These are phyloP conservation scores for Grantiella picta DNA, from an alignment of 2,113 vertebrate genomes.

Conservation along the genomic window DNA sequence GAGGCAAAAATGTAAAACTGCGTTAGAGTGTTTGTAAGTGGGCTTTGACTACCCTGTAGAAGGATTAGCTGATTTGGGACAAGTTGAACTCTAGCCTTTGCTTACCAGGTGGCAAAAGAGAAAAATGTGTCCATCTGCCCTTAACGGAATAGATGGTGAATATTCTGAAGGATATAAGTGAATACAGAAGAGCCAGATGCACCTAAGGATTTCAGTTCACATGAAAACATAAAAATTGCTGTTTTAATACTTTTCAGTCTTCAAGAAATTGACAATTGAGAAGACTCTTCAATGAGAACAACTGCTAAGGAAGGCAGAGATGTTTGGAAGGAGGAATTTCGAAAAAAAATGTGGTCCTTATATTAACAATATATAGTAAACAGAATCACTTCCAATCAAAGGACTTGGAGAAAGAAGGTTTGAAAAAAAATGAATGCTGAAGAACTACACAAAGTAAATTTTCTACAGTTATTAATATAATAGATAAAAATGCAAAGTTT, in stretches of 20 bases:
- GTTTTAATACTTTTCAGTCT: not conserved
- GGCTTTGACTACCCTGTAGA: conserved; percentile 50
- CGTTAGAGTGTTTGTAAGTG: conserved; percentile 61
- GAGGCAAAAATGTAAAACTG: conserved; percentile 69
- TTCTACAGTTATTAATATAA: not conserved
- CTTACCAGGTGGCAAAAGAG: conserved; percentile 15
- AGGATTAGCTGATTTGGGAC: conserved; percentile 37
- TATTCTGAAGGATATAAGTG: not conserved
- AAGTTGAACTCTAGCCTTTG: conserved; percentile 27
- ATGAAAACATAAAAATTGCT: not conserved
- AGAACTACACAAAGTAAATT: not conserved
- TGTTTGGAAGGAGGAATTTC: not conserved
- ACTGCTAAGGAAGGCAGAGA: not conserved
- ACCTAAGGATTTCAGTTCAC: not conserved
- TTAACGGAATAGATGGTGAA: not conserved
- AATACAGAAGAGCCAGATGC: not conserved
- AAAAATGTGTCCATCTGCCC: conserved; percentile 18
- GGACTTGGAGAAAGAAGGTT: not conserved
- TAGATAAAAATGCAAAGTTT: not conserved
- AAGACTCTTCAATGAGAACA: not conserved
- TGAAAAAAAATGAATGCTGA: not conserved
- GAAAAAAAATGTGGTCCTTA: not conserved
- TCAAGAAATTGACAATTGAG: not conserved
- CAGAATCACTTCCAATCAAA: not conserved
- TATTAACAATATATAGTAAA: not conserved